Evolutionary conservation across 2,888 invertebrate genomes (phyloP).

Genomic region (Drosophila testacea): DNA sequence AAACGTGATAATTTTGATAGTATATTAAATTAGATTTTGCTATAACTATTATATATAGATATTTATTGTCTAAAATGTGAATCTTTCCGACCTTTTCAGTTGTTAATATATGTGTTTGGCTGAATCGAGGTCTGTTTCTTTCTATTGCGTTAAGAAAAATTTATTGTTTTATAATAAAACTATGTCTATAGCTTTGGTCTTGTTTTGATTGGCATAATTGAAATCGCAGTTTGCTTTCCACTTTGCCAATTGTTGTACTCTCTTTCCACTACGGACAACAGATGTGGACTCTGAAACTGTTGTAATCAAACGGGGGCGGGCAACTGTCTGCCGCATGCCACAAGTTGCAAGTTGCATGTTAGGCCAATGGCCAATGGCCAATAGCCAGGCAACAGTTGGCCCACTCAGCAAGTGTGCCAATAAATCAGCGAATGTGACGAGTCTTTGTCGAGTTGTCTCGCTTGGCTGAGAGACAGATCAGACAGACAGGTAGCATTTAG

Average conservation of each 20-base stretch:
- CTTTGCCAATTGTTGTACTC: conserved; percentile 1
- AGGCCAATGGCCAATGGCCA: conserved; percentile 33
- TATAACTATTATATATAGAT: no score
- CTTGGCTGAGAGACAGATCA: not conserved
- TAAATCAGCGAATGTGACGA: conserved; percentile 75
- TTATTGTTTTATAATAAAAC: not conserved
- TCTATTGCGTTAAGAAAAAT: no score
- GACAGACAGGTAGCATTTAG: conserved; percentile 2
- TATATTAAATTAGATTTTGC: no score
- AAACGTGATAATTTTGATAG: no score
- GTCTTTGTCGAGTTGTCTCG: not conserved
- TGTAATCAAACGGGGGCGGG: conserved; percentile 52
- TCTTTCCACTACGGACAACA: conserved; percentile 7
- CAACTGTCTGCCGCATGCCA: conserved; percentile 8
- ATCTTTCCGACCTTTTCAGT: no score
- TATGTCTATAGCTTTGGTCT: not conserved
- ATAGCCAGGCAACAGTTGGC: conserved; percentile 53
- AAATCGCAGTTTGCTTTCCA: conserved; percentile 10
- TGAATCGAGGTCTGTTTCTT: no score
- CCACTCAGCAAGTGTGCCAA: conserved; percentile 75
- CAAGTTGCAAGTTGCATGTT: conserved; percentile 28
- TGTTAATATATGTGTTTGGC: no score
- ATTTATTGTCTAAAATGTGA: no score
- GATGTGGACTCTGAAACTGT: conserved; percentile 27
- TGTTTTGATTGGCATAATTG: conserved; percentile 27